A percentile compares a stretch with the other conserved stretches of the same genome.
Evolutionary conservation across 2,797 vertebrate genomes (phyloP).

Genomic region (Falco biarmicus): DNA sequence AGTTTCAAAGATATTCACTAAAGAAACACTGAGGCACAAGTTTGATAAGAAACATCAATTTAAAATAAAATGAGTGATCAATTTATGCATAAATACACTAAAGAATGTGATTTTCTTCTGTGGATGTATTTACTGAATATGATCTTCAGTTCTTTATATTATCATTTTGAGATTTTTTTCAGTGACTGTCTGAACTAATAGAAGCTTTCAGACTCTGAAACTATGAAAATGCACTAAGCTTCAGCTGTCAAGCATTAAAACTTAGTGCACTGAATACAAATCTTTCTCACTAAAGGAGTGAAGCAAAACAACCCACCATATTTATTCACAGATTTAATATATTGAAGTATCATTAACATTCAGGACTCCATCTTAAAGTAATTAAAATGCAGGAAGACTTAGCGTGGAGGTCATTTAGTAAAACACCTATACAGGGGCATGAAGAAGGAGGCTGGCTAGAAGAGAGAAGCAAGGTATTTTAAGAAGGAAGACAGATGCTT

Average conservation of each 20-base stretch:
- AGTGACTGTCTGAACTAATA: background rate
- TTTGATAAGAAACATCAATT: background rate
- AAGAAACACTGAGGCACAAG: background rate
- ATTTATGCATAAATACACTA: background rate
- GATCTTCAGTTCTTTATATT: background rate
- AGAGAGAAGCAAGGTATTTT: background rate
- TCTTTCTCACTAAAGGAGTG: background rate
- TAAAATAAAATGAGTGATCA: background rate
- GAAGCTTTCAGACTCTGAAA: background rate
- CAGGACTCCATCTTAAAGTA: background rate
- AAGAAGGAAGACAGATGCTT: background rate
- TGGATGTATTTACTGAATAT: background rate
- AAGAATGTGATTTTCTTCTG: background rate
- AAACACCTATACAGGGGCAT: background rate
- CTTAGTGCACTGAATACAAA: background rate
- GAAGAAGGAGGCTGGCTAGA: background rate
- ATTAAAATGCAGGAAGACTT: background rate
- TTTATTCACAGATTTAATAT: background rate
- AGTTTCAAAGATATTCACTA: background rate
- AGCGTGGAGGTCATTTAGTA: background rate
- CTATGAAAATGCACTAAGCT: background rate
- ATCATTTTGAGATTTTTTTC: background rate
- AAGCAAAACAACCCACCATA: background rate
- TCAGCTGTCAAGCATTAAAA: background rate
- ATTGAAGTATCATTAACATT: conserved; percentile 14